A percentile compares a stretch with the other conserved stretches of the same genome.
Conservation (phyloP, 2,113 vertebrate species). For the Cyphomyrus plagiostoma region DNA sequence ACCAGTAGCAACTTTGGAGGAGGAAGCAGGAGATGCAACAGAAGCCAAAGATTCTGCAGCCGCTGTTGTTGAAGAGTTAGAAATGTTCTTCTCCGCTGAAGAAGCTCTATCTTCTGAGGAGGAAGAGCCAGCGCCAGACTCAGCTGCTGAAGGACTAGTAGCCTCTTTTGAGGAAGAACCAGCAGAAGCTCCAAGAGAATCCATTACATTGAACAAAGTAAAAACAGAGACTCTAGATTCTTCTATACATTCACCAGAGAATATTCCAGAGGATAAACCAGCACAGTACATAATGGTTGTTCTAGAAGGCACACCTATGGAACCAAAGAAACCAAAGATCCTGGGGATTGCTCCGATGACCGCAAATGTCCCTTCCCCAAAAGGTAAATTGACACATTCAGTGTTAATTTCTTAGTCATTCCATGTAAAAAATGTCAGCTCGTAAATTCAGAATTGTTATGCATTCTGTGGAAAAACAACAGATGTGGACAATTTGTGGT, state of each 20-base stretch:
- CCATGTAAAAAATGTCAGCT: background rate
- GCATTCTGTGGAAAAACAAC: background rate
- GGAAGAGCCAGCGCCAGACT: background rate
- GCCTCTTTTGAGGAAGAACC: background rate
- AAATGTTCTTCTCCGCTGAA: background rate
- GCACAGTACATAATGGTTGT: slow-evolving; percentile 55
- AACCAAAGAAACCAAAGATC: slow-evolving; percentile 51
- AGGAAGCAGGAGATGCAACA: background rate
- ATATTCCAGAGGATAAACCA: background rate
- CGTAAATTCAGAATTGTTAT: background rate
- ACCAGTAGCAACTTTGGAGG: background rate
- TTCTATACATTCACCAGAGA: too few relatives aligned
- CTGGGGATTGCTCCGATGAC: slow-evolving; percentile 50
- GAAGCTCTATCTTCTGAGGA: background rate
- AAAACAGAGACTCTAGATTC: background rate
- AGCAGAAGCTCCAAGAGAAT: background rate
- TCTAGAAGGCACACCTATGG: slow-evolving; percentile 52
- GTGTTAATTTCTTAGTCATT: background rate
- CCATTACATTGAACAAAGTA: background rate
- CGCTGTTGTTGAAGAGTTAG: background rate
- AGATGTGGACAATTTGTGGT: background rate
- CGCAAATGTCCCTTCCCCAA: slow-evolving; percentile 38
- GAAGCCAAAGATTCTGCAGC: background rate
- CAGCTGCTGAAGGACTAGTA: background rate
- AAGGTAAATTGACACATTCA: background rate